A percentile compares a stretch with the other conserved stretches of the same genome.
phyloP scores from a whole-genome alignment of 1,140 invertebrate species.

The Metaphire vulgaris region DNA sequence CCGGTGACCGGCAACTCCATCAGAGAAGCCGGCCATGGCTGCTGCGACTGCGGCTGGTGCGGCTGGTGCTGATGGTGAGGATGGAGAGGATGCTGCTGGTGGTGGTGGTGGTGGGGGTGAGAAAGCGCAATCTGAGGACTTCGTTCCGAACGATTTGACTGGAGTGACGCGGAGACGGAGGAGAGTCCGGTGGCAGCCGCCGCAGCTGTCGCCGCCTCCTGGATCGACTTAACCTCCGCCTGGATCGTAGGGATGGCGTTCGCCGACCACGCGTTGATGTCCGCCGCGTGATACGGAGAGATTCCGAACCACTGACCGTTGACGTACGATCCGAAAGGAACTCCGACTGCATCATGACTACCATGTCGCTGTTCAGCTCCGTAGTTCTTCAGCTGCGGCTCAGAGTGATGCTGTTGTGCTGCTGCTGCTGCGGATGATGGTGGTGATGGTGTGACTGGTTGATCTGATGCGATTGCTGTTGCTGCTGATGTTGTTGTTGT shows the following conservation, averaged over 20 bases:
- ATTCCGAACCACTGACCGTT: conserved; percentile 21
- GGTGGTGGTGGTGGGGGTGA: not conserved
- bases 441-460: too few species aligned
- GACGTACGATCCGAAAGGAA: not conserved
- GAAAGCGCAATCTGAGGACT: too few species aligned
- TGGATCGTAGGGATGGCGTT: too few species aligned
- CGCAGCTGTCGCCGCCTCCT: too few species aligned
- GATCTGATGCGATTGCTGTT: not conserved
- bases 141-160: too few species aligned
- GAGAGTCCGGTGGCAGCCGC: too few species aligned
- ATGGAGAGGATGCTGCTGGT: not conserved
- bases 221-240: too few species aligned
- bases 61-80: not conserved
- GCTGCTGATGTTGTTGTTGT: not conserved
- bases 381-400: not conserved
- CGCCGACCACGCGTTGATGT: not conserved
- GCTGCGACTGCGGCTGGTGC: not conserved
- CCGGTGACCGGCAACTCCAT: not conserved
- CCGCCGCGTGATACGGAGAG: not conserved
- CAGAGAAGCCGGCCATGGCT: not conserved
- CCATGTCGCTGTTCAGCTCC: not conserved
- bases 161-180: too few species aligned
- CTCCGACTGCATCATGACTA: not conserved
- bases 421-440: too few species aligned
- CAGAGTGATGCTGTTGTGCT: too few species aligned